A percentile compares a stretch with the other conserved stretches of the same genome.
Evolutionary conservation across 35 echinoderm and acorn worm genomes (phyloP).

Genomic region (Antedon bifida): DNA sequence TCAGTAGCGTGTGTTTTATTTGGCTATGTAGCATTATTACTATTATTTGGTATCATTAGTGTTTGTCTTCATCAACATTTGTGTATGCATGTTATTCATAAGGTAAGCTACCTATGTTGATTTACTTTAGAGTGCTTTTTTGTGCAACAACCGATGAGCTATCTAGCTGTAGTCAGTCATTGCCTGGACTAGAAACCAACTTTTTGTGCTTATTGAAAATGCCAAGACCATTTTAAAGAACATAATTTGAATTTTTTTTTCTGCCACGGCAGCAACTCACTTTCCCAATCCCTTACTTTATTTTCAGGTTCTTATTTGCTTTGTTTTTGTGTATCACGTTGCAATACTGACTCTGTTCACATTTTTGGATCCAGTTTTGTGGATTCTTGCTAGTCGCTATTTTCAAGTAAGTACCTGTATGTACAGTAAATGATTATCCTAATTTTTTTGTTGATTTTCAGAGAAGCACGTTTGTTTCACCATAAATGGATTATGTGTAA

Average conservation of each 20-base stretch:
- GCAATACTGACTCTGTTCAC: neutral
- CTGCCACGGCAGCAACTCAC: no score
- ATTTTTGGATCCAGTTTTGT: neutral
- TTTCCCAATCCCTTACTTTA: neutral
- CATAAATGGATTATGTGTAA: no score
- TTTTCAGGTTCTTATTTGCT: neutral
- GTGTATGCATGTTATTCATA: neutral
- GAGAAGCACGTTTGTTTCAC: no score
- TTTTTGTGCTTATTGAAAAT: no score
- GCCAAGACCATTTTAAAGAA: no score
- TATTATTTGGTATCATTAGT: neutral
- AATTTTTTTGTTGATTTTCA: no score
- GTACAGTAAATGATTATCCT: neutral
- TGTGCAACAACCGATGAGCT: no score
- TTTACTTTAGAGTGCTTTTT: no score
- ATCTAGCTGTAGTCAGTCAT: no score
- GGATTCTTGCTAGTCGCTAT: neutral
- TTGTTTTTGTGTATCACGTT: neutral
- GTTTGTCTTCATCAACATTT: neutral
- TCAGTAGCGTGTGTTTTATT: neutral
- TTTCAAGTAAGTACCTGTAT: neutral
- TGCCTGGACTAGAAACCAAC: no score
- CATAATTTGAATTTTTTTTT: no score
- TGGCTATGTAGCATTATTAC: neutral
- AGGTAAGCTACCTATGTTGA: neutral